Base-by-base conservation (phyloP, 2,888 invertebrate species). In the Syritta pipiens region DNA sequence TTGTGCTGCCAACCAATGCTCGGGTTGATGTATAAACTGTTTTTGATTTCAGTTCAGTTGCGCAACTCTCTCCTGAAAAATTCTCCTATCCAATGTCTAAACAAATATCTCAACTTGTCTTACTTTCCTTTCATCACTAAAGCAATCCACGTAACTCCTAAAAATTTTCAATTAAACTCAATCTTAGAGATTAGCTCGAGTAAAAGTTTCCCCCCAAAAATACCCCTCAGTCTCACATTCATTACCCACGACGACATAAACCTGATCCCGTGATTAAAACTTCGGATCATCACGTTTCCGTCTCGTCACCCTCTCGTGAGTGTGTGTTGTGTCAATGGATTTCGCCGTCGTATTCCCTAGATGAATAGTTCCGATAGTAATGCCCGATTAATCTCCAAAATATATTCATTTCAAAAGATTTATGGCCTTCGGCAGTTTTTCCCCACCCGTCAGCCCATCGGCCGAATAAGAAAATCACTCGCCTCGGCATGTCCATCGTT, bases 391-490 rank as follows among this genome's bases (percentile, higher is more conserved):
- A 79, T 79, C 79, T 68, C 74, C 53, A 49, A 79, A 79, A 74
- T 79, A 79, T 74, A 79, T 79, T 79, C 79, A 74, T 79, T 79
- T n/a, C 74, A 74, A 79, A 74, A 79, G 79, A 79, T 79, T 79
- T 79, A 79, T 79, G 44, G 79, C 49, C 49, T 79, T 22, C 49
- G 57, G 35, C 12, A 42, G 35, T 17, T 48, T 30, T 67, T 55
- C 51, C 26, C 9, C n/a, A 35, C 19, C 46, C 42, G n/a, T 9
- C 19, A 26, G 17, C 48, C 57, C 49, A 19, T 35, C 19, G 5
- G 9, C 6, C 24, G 26, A 46, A 17, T 4, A 22, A 30, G 42
- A 62, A 51, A 37, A 53, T 55, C 48, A 55, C 46, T 72, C 67
- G 28, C 53, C n/a, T n/a, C 48, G 30, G 40, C 35, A 35, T 62